These are phyloP conservation scores for Agrotis puta DNA, from an alignment of 2,888 invertebrate species.

Conservation along the genomic window DNA sequence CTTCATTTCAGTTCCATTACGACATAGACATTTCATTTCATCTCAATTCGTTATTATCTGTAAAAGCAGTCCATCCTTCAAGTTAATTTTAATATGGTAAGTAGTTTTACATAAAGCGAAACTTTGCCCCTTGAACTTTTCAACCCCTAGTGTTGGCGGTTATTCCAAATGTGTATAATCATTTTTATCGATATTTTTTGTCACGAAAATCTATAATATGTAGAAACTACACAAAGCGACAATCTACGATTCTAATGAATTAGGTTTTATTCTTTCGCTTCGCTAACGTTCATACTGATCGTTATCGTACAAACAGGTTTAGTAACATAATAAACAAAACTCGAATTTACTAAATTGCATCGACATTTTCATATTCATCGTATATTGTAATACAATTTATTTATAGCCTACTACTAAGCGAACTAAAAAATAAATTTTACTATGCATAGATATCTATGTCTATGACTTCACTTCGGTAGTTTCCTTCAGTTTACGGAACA, in stretches of 20 bases:
- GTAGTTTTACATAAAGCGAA: conserved; percentile 29
- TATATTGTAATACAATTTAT: conserved; percentile 3
- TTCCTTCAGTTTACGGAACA: conserved; percentile 41
- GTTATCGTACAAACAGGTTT: neutral
- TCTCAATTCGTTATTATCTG: conserved; percentile 27
- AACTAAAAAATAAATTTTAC: conserved; percentile 10
- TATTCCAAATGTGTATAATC: neutral
- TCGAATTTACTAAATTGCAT: neutral
- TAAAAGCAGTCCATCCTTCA: conserved; percentile 12
- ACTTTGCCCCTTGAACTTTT: conserved; percentile 1
- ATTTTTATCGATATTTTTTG: neutral
- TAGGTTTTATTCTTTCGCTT: no score
- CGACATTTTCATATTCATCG: conserved; percentile 17
- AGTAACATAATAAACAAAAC: neutral
- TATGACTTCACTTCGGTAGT: conserved; percentile 34
- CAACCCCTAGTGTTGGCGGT: conserved; percentile 10
- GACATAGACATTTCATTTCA: conserved; percentile 12
- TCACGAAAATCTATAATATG: neutral
- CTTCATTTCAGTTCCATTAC: conserved; percentile 1
- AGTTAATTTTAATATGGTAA: conserved; percentile 17
- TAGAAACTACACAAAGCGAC: no score
- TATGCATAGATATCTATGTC: neutral
- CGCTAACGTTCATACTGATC: no score
- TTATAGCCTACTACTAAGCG: neutral
- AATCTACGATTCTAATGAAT: no score